Evolutionary conservation across 2,797 vertebrate genomes (phyloP), one percentile per base, ranked within the genome.

Genomic region (Myotis daubentonii): DNA sequence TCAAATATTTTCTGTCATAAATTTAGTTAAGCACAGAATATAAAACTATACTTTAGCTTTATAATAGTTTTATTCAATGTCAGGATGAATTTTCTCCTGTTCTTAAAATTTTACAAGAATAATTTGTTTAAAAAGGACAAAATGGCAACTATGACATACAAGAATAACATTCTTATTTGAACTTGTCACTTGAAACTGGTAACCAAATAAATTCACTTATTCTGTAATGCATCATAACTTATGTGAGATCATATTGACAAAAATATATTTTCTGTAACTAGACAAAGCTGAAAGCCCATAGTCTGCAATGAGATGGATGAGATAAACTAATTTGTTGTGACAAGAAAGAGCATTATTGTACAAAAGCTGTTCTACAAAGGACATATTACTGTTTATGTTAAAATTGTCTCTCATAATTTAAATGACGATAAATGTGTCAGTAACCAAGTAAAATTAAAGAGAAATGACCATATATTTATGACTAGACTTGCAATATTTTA

Each of bases 111-210:
- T 89, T 94, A 55, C 30, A 74, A 83, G 8, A 12, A 89, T 93
- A 89, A 78, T 88, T 76, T 71, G 33, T 60, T 87, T 93, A 20
- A 75, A 96, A 80, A 55, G 71, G 47, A 87, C 15, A 96, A 95
- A 87, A 57, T 83, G 9, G 12, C 19, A 95, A 68, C 55, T 65
- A 55, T 38, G 47, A 81, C 38, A 76, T 68, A 78, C 2, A 81
- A 89, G 30, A 91, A 79, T 92, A 79, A 83, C 19, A 86, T 66
- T 86, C 41, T 94, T 94, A 96, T 87, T 80, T 92, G 86, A 95
- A 92, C 28, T 57, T 91, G 85, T 94, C 94, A 89, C 23, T 95
- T 96, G 89, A 95, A 93, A 91, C n/a, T 83, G 2, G 41, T 87
- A 96, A 47, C 68, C 23, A 91, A 81, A 55, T 82, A 89, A 68